Base-by-base conservation (phyloP, 2,113 vertebrate species). In the Callipepla squamata region DNA sequence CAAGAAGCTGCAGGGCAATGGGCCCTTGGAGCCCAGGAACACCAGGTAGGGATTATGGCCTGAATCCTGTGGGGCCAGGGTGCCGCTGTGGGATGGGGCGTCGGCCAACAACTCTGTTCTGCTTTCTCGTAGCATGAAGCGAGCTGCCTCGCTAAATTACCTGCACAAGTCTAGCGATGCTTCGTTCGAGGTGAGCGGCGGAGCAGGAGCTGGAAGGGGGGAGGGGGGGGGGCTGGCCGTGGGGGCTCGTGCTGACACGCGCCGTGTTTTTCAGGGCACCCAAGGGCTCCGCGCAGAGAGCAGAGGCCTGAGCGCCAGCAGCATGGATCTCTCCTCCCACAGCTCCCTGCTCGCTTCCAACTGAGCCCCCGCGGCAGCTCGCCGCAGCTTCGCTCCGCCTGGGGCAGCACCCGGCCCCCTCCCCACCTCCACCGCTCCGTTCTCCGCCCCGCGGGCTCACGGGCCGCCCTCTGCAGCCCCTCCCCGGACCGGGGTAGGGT, bases 1-100 rank as follows among this genome's bases (percentile, higher is more conserved):
- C 95, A 99, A 99, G 97, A 99, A 99, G 78, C 98, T 99, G 80
- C 99, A 99, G 95, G 98, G 98, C 57, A 98, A 98, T 2, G 98
- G 97, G 13, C 98, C 98, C 7, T 97, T 98, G 61, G 97, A 99
- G 45, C 98, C 98, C 30, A 98, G 98, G 95, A 99, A 95, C 86
- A 96, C 95, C 80, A 98, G 96, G 98, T 98, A 95, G 0, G 68
- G 53, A 13, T 13, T 8, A 30, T 22, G 22, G 42, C 34, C 23
- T 42, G 19, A 1, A 1, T 47, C 4, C 19, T 44, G 26, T 6
- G 0, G 2, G 11, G 32, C 2, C 6, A 19, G 8, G 28, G 17
- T 13, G 47, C n/a, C 50, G 68, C 21, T 5, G 4, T 32, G 16
- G 34, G 40, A 6, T 26, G 4, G 5, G 47, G 34, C 7, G 7